phyloP scores from a whole-genome alignment of 2,888 invertebrate genomes.

The Eristalinus aeneus region DNA sequence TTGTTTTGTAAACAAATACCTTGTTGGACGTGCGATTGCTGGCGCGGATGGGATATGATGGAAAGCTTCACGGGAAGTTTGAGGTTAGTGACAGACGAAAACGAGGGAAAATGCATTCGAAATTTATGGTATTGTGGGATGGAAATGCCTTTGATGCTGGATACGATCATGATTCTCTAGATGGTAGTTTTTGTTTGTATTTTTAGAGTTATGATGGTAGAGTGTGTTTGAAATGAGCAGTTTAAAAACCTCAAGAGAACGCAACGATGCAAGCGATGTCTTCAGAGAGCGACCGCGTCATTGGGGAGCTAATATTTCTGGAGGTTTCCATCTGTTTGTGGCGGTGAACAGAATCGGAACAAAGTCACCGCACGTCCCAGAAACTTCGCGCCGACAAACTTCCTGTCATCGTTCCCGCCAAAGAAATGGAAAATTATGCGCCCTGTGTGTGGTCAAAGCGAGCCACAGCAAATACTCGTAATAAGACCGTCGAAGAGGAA shows the following conservation, averaged over 20 bases:
- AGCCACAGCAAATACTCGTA: not conserved
- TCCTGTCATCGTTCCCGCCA: not conserved
- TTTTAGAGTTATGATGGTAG: not conserved
- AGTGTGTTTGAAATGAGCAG: not conserved
- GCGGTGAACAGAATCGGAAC: too few species aligned
- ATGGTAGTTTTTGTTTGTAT: not conserved
- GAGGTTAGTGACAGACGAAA: slow-evolving; percentile 3
- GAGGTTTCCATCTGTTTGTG: not conserved
- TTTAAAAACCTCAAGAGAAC: not conserved
- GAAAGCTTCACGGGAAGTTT: slow-evolving; percentile 19
- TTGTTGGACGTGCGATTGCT: not conserved
- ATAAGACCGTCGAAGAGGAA: not conserved
- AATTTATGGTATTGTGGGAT: slow-evolving; percentile 18
- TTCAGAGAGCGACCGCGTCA: not conserved
- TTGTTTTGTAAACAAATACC: slow-evolving; percentile 10
- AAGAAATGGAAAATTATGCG: not conserved
- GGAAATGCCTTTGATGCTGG: slow-evolving; percentile 16
- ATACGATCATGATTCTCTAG: not conserved
- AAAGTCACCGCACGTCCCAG: not conserved
- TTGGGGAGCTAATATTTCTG: not conserved
- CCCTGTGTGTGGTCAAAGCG: not conserved
- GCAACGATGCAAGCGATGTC: not conserved
- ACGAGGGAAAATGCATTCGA: not conserved
- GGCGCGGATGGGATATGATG: slow-evolving; percentile 1
- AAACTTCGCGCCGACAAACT: not conserved